Evolutionary conservation across 2,113 vertebrate species (phyloP), one percentile per base, ranked within the genome.

Genomic region (Clarias batrachus): DNA sequence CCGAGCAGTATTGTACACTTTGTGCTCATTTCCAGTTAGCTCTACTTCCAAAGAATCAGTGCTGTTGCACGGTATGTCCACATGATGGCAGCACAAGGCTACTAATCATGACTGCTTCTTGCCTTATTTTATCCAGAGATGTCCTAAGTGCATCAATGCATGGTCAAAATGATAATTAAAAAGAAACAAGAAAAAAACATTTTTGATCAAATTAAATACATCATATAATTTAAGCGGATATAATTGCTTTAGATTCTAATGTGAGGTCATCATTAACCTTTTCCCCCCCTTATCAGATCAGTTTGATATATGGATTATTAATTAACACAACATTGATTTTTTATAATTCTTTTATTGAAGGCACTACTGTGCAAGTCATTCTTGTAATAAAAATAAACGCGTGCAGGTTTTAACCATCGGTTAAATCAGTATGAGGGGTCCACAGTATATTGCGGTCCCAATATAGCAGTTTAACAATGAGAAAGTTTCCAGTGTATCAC

Each of bases 401-500:
- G 3, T 25, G 41, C 23, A 54, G 12, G 59, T 81, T 81, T 59
- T 23, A 11, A 33, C 17, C 10, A 23, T 14, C 0, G 2, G 13
- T 78, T 78, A 14, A 6, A 57, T 3, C 74, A 1, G 23, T 16
- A 77, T 13, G 6, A 52, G 21, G 56, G n/a, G 6, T 80, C 59
- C 30, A 81, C 21, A 25, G 14, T 25, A 60, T 41, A n/a, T n/a
- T n/a, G 30, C 2, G 30, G 14, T 62, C 30, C 25, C 14, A n/a
- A 41, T 57, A 68, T 60, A 56, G 21, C 54, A 90, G 88, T 92
- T 91, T 91, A 93, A 93, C 90, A 93, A 89, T 87, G 87, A 91
- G 59, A 93, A 92, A 92, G 90, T 92, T 92, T 90, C 76, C 89
- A 87, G 90, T 91, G 83, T 82, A 89, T 92, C 92, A 87, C 92